Conservation (phyloP, 2,113 vertebrate genomes). For the Scytalopus superciliaris region DNA sequence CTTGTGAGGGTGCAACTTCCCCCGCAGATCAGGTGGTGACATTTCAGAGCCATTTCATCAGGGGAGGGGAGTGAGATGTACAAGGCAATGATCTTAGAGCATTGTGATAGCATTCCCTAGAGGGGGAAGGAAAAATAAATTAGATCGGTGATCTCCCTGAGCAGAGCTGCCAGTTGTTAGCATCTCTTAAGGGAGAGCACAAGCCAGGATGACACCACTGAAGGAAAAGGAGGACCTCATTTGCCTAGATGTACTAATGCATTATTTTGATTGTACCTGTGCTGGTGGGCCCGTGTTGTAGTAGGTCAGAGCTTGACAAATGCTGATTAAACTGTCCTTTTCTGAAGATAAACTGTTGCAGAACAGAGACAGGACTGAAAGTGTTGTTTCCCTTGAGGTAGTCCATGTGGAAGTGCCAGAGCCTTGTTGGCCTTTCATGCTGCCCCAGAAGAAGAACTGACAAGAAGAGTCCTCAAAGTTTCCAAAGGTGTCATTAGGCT, state of each 20-base stretch:
- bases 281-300: not conserved
- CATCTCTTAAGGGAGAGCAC: not conserved
- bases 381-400: not conserved
- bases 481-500: not conserved
- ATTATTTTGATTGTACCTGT: not conserved
- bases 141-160: constrained; percentile 60
- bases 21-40: not conserved
- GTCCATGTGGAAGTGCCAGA: not conserved
- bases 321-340: not conserved
- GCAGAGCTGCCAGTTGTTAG: constrained; percentile 54
- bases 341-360: not conserved
- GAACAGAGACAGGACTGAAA: not conserved
- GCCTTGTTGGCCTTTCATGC: not conserved
- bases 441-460: not conserved
- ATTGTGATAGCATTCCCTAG: constrained; percentile 55
- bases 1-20: not conserved
- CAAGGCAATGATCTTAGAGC: constrained; percentile 51
- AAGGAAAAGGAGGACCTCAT: not conserved
- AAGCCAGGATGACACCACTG: not conserved
- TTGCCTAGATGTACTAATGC: constrained; percentile 22
- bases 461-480: not conserved
- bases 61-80: constrained; percentile 36
- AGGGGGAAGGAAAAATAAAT: constrained; percentile 53
- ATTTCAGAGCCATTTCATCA: constrained; percentile 50
- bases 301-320: constrained; percentile 13